Evolutionary conservation across 35 echinoderm and acorn worm species (phyloP), one percentile per base, ranked within the genome.

Genomic region (Diadema setosum): DNA sequence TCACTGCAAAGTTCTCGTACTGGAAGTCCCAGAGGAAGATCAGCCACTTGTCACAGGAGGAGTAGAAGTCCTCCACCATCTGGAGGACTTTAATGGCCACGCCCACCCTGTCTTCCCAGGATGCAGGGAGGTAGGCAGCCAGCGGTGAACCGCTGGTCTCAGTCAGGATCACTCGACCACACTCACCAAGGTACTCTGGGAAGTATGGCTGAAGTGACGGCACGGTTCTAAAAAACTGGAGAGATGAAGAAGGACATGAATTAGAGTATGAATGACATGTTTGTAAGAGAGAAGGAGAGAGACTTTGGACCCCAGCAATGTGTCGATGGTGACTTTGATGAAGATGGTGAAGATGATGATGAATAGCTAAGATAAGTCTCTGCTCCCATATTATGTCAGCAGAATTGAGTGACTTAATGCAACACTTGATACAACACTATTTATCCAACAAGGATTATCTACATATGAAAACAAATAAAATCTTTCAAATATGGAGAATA

Each of bases 11-110:
- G 55, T 92, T 92, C 8, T 86, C 84, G 33, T 87, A 87, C 16
- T 25, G 27, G 27, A 92, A 87, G 42, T 92, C 84, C 24, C 35
- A 40, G 26, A 92, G 58, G 11, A 92, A 18, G 17, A 92, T 55
- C 74, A 92, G 63, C 90, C 90, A 92, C 58, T 92, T 85, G 42
- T 70, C 46, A 60, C 84, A 82, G 17, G 83, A 86, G 11, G 78
- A 40, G 21, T 81, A 75, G 74, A 92, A 92, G 44, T 92, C 84
- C 8, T 92, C 50, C 32, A 92, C 63, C 90, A 92, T 87, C 70
- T 87, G 36, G 23, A 92, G 58, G 50, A 92, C 49, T 76, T 92
- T 86, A 20, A 80, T n/a, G 23, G 90, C 37, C 16, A 92, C 52
- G 45, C 82, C 75, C 8, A 86, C 90, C 36, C 90, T 76, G 34